A percentile compares a stretch with the other conserved stretches of the same genome.
These are phyloP conservation scores for Epinephelus coioides DNA, from an alignment of 2,797 vertebrate species.

Conservation along the genomic window DNA sequence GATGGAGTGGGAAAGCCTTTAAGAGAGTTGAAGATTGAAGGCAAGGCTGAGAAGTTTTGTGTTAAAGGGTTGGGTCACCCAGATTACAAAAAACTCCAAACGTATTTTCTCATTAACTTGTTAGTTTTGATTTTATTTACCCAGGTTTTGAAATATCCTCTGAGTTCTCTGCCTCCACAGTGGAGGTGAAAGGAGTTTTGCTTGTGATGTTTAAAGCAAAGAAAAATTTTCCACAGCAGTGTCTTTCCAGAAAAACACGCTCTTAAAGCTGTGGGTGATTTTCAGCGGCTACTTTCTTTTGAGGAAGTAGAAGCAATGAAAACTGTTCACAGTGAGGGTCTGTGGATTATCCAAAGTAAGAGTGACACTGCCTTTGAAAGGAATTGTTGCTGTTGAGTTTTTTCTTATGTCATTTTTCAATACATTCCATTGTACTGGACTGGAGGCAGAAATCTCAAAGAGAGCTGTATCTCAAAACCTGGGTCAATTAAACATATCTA, in stretches of 20 bases:
- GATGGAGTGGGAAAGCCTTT: neutral
- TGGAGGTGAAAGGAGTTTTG: neutral
- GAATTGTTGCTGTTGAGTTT: too few species aligned
- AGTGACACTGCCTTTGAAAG: neutral
- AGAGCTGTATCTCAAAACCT: neutral
- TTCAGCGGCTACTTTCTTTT: neutral
- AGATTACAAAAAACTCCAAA: neutral
- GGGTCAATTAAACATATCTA: neutral
- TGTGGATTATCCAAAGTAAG: neutral
- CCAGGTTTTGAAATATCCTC: neutral
- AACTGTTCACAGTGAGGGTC: neutral
- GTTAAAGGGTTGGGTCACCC: neutral
- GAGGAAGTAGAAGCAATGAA: neutral
- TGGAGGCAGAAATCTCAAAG: neutral
- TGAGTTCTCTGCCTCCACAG: neutral
- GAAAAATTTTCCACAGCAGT: neutral
- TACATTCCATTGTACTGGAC: too few species aligned
- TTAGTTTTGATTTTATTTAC: neutral
- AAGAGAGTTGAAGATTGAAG: constrained; percentile 1
- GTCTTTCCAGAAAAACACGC: neutral
- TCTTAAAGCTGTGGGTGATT: neutral
- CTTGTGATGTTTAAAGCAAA: neutral
- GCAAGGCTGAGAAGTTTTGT: neutral
- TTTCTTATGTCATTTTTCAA: neutral
- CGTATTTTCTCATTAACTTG: neutral